phyloP scores from a whole-genome alignment of 1,140 invertebrate species.

The Sogatella furcifera region DNA sequence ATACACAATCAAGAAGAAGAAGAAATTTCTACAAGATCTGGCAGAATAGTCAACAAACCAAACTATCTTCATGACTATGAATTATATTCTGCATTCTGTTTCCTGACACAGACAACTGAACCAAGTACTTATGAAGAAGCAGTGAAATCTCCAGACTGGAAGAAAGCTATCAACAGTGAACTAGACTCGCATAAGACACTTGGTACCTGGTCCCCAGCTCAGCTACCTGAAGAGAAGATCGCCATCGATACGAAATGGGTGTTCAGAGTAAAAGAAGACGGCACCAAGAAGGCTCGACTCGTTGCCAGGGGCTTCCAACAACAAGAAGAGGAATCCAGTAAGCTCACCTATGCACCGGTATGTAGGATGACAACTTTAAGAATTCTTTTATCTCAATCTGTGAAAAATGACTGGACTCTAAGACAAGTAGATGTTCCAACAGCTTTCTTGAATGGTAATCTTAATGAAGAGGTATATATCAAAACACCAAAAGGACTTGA shows the following conservation, averaged over 20 bases:
- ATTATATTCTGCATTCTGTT: conserved; percentile 11
- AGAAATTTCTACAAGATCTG: not conserved
- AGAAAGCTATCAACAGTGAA: conserved; percentile 31
- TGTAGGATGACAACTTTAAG: conserved; percentile 16
- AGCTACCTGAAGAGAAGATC: conserved; percentile 23
- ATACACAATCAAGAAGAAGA: not conserved
- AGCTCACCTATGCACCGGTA: conserved; percentile 13
- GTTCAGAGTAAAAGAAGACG: conserved; percentile 25
- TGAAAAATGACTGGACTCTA: conserved; percentile 8
- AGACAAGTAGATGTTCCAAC: conserved; percentile 19
- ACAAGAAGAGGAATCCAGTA: conserved; percentile 4
- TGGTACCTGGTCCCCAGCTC: conserved; percentile 28
- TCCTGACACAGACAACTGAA: conserved; percentile 4
- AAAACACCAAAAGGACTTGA: conserved; percentile 12
- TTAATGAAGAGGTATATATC: conserved; percentile 16
- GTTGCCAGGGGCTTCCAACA: conserved; percentile 20
- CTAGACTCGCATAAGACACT: conserved; percentile 28
- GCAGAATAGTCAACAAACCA: not conserved
- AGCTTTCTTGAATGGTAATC: conserved; percentile 17
- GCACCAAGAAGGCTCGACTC: conserved; percentile 19
- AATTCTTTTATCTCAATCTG: conserved; percentile 6
- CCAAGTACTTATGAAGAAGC: conserved; percentile 27
- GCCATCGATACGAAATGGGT: conserved; percentile 31
- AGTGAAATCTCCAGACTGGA: conserved; percentile 29
- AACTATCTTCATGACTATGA: conserved; percentile 4